A percentile compares a stretch with the other conserved stretches of the same genome.
These are phyloP conservation scores for Oncorhynchus keta DNA, from an alignment of 2,113 vertebrate genomes.

Conservation along the genomic window DNA sequence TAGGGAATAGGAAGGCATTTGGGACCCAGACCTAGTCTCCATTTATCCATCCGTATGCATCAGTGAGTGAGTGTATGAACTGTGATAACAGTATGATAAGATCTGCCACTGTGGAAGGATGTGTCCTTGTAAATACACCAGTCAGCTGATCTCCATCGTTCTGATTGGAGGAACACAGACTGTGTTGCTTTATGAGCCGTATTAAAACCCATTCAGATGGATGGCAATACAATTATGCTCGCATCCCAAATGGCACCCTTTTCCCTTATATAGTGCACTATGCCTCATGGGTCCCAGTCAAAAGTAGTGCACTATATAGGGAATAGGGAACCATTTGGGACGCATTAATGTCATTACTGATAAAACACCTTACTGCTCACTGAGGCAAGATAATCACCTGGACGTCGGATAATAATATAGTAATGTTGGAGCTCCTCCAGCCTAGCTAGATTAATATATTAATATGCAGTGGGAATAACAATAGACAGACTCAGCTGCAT, in stretches of 20 bases:
- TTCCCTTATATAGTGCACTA: too few relatives aligned
- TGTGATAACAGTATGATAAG: conserved; percentile 70
- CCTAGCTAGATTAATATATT: background rate
- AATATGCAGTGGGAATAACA: background rate
- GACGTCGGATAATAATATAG: conserved; percentile 62
- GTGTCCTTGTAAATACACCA: conserved; percentile 87
- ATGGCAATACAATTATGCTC: conserved; percentile 80
- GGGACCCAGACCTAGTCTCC: conserved; percentile 30
- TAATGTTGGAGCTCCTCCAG: background rate
- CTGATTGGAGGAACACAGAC: conserved; percentile 76
- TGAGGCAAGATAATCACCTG: conserved; percentile 86
- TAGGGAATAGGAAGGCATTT: too few relatives aligned
- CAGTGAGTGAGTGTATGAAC: conserved; percentile 66
- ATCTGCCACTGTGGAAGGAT: conserved; percentile 82
- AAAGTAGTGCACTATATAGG: too few relatives aligned
- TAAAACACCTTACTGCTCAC: conserved; percentile 91
- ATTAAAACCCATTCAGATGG: conserved; percentile 91
- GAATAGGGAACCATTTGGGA: too few relatives aligned
- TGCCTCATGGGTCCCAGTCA: too few relatives aligned
- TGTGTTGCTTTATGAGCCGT: conserved; percentile 91
- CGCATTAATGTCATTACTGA: conserved; percentile 84
- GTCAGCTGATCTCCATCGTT: conserved; percentile 81
- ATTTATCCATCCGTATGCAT: conserved; percentile 67
- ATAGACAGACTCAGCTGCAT: background rate
- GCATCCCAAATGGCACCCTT: too few relatives aligned